These are phyloP conservation scores for Callionymus lyra DNA, from an alignment of 2,113 vertebrate species.

Conservation along the genomic window DNA sequence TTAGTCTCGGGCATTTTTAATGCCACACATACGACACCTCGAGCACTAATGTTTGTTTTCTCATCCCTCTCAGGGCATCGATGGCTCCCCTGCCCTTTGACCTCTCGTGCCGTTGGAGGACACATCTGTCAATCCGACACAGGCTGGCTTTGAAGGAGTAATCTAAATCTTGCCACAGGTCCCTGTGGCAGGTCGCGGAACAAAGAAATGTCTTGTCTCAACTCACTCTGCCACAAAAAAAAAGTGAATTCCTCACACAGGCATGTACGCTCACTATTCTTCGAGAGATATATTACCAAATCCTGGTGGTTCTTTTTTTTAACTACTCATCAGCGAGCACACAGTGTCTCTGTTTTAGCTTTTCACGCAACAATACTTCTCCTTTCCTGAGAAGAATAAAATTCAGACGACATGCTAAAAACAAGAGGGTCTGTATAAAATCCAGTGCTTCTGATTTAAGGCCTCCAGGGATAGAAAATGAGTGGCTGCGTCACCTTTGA, in stretches of 20 bases:
- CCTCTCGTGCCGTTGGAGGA: conserved; percentile 10
- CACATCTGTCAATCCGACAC: conserved; percentile 9
- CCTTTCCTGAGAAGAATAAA: too few relatives aligned
- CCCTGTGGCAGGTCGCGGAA: conserved; percentile 10
- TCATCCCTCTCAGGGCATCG: conserved; percentile 3
- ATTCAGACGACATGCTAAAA: too few relatives aligned
- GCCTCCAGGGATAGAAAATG: conserved; percentile 37
- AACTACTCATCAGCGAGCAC: too few relatives aligned
- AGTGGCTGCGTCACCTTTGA: conserved; percentile 33
- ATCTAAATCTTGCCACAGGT: conserved; percentile 16
- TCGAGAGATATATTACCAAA: too few relatives aligned
- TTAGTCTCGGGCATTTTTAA: too few relatives aligned
- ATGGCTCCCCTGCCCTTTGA: conserved; percentile 13
- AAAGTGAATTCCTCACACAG: neutral
- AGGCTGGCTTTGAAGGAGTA: conserved; percentile 12
- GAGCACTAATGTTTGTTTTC: conserved; percentile 24
- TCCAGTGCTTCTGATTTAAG: conserved; percentile 16
- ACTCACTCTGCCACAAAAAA: neutral
- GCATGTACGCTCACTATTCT: too few relatives aligned
- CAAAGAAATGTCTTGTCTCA: conserved; percentile 34
- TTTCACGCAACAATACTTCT: too few relatives aligned
- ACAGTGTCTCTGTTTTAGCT: too few relatives aligned
- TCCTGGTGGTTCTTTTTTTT: too few relatives aligned
- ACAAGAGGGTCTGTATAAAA: too few relatives aligned
- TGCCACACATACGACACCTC: conserved; percentile 17